A percentile compares a stretch with the other conserved stretches of the same genome.
Conservation (phyloP, 2,113 vertebrate genomes). For the Perca schrenkii region DNA sequence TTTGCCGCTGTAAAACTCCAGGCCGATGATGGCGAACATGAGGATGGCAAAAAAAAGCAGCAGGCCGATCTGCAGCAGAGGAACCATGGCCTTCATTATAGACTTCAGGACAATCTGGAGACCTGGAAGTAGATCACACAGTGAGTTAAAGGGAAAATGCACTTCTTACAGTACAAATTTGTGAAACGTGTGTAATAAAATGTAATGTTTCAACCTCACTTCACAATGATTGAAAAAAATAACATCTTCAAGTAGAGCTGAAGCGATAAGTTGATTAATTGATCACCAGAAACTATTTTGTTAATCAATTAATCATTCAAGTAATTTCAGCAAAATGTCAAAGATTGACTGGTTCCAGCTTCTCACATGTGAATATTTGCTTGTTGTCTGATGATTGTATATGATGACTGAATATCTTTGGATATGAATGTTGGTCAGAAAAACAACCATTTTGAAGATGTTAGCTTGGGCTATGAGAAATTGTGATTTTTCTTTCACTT, state of each 20-base stretch:
- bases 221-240: background rate
- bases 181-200: background rate
- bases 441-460: slow-evolving; percentile 1
- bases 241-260: background rate
- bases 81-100: slow-evolving; percentile 99
- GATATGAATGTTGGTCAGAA: background rate
- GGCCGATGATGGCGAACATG: slow-evolving; percentile 98
- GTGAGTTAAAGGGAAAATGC: background rate
- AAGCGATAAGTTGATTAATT: background rate
- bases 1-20: slow-evolving; percentile 98
- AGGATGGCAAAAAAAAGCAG: slow-evolving; percentile 98
- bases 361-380: background rate
- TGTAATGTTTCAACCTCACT: background rate
- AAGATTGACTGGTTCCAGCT: background rate
- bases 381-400: background rate
- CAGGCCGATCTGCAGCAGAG: slow-evolving; percentile 97
- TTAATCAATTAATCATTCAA: background rate
- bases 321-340: background rate
- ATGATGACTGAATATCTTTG: background rate
- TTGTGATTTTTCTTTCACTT: background rate
- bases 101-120: slow-evolving; percentile 98
- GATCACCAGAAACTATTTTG: background rate
- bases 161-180: too few relatives aligned
- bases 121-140: slow-evolving; percentile 80
- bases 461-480: background rate